Percentiles rank a stretch among this genome's conserved stretches.
These are phyloP conservation scores for Lagorchestes hirsutus DNA, from an alignment of 2,797 vertebrate species.

Conservation along the genomic window DNA sequence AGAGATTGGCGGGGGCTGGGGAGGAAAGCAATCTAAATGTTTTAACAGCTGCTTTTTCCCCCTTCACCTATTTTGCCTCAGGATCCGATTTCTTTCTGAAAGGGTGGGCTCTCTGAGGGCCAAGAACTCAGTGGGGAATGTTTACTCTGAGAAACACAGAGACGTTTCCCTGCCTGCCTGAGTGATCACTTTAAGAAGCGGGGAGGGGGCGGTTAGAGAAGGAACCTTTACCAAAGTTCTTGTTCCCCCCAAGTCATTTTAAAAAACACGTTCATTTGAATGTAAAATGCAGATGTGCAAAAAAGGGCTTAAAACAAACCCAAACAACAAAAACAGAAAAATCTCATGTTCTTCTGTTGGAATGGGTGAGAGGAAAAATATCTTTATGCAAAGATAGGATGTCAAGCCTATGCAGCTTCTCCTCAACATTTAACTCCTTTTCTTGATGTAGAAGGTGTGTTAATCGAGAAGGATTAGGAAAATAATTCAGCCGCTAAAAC, in stretches of 20 bases:
- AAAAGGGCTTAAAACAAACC: slow-evolving; percentile 24
- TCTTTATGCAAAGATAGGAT: slow-evolving; percentile 72
- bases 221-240: slow-evolving; percentile 67
- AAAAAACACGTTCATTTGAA: slow-evolving; percentile 72
- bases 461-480: slow-evolving; percentile 70
- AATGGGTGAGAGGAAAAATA: slow-evolving; percentile 67
- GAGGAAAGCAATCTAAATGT: slow-evolving; percentile 83
- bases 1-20: slow-evolving; percentile 62
- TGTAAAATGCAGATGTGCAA: slow-evolving; percentile 52
- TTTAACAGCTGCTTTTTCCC: slow-evolving; percentile 90
- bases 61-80: slow-evolving; percentile 84
- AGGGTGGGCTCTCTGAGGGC: slow-evolving; percentile 82
- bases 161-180: slow-evolving; percentile 76
- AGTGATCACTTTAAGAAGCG: slow-evolving; percentile 60
- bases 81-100: slow-evolving; percentile 87
- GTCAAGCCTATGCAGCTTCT: slow-evolving; percentile 64
- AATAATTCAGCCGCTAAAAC: slow-evolving; percentile 60
- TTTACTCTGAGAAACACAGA: slow-evolving; percentile 81
- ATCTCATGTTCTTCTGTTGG: slow-evolving; percentile 20
- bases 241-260: slow-evolving; percentile 63
- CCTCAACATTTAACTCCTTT: slow-evolving; percentile 31
- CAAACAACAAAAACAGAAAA: slow-evolving; percentile 18
- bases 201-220: slow-evolving; percentile 16
- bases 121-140: slow-evolving; percentile 83
- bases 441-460: slow-evolving; percentile 18